Base-by-base conservation (phyloP, 2,888 invertebrate genomes). In the Andrena chrysosceles region DNA sequence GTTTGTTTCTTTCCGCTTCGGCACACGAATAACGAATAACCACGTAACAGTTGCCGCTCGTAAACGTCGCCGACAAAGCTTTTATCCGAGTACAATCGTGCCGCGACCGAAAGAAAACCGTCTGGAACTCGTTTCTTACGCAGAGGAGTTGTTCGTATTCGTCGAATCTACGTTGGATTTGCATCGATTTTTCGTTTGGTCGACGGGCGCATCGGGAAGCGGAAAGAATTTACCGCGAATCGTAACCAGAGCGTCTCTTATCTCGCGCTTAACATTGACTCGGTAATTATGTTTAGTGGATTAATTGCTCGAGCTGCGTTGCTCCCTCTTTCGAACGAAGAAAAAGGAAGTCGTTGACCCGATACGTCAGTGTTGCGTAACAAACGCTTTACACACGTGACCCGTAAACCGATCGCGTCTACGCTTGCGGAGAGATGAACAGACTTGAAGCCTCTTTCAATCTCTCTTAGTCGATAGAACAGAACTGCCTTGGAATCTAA, bases 351-450 rank as follows among this genome's bases (percentile, higher is more conserved):
- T 77, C 86, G 69, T 80, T 71, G 87, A 88, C 86, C 86, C 62
- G 84, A 77, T 81, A 81, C 63, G 42, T 62, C 64, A 60, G 62
- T 71, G 67, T 87, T 85, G 86, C 87, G 70, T 87, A 87, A 87
- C 84, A 52, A 77, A 49, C 49, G 67, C 75, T 84, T 88, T 73
- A 69, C 56, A 60, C 79, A 66, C 81, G 79, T 86, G 81, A 85
- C 77, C 77, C 33, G 73, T 62, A 70, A 79, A 64, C 54, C 63
- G 71, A 84, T 83, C 74, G 48, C 59, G 62, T 52, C 64, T 64
- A 70, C 26, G 56, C 59, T 42, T 7, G 16, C 42, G 26, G 26
- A 0, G 10, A 23, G 31, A 49, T 31, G 16, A 6, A 54, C 56
- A 56, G 13, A 2, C 16, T 23, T 2, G 42, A 49, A 29, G 52